A percentile compares a stretch with the other conserved stretches of the same genome.
phyloP scores from a whole-genome alignment of 2,113 vertebrate genomes.

The Pedionomus torquatus region DNA sequence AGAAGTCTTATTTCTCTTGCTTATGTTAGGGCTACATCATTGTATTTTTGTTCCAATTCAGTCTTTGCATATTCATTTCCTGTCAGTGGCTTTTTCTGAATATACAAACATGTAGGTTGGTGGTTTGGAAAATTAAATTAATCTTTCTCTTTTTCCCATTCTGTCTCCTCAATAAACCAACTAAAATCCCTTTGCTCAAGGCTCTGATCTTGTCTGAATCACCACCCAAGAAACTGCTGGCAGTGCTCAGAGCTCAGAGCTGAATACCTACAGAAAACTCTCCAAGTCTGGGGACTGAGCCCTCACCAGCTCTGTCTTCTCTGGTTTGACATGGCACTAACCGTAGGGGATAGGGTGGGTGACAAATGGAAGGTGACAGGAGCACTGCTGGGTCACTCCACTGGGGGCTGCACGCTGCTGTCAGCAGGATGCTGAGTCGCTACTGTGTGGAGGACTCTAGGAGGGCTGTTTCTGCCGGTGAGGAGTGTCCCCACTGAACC shows the following conservation, averaged over 20 bases:
- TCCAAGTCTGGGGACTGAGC: background rate
- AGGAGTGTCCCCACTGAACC: background rate
- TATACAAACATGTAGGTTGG: background rate
- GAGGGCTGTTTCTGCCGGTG: background rate
- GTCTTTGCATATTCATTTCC: background rate
- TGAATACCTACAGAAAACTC: background rate
- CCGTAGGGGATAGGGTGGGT: fast-evolving
- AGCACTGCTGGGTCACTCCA: fast-evolving
- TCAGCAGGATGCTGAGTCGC: background rate
- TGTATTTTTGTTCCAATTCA: background rate
- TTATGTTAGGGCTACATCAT: background rate
- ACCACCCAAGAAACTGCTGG: background rate
- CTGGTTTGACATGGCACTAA: background rate
- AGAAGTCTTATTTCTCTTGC: background rate
- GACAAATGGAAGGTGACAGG: background rate
- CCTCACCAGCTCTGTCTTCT: background rate
- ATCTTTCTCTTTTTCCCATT: background rate
- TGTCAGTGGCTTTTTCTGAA: background rate
- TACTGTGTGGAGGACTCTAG: fast-evolving
- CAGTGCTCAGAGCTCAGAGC: background rate
- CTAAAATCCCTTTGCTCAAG: background rate
- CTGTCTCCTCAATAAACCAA: background rate
- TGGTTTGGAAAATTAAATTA: background rate
- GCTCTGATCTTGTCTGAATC: background rate
- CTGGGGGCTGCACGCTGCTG: background rate